Conservation (phyloP, 2,888 invertebrate genomes). For the Pasiphila rectangulata region DNA sequence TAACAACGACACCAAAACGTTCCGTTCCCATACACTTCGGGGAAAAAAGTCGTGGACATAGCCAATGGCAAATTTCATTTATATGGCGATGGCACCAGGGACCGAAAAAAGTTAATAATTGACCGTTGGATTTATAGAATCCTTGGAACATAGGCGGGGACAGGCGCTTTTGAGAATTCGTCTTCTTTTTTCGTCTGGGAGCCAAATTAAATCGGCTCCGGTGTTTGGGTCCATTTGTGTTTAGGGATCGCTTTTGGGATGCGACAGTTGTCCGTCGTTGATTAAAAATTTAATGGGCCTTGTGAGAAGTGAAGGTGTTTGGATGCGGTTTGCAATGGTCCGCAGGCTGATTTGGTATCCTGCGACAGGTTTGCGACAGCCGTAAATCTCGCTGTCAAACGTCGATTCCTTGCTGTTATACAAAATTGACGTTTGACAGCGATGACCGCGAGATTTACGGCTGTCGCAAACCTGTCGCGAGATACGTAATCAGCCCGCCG, state of each 20-base stretch:
- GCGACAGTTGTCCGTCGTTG: constrained; percentile 39
- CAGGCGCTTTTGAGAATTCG: constrained; percentile 60
- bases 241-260: constrained; percentile 33
- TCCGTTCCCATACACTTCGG: constrained; percentile 23
- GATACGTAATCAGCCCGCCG: too few relatives aligned
- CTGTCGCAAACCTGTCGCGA: too few relatives aligned
- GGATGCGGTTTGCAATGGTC: too few relatives aligned
- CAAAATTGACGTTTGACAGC: too few relatives aligned
- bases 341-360: too few relatives aligned
- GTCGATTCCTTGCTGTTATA: too few relatives aligned
- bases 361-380: too few relatives aligned
- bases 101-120: constrained; percentile 60
- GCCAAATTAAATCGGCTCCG: constrained; percentile 68
- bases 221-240: constrained; percentile 39
- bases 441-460: too few relatives aligned
- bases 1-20: constrained; percentile 13
- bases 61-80: constrained; percentile 58
- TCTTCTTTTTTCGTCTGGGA: constrained; percentile 67
- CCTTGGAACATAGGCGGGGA: constrained; percentile 65
- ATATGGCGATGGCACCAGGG: constrained; percentile 38
- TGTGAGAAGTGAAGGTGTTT: constrained; percentile 27
- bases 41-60: constrained; percentile 34
- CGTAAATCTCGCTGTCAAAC: too few relatives aligned
- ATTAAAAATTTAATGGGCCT: constrained; percentile 32
- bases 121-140: constrained; percentile 56